These are phyloP conservation scores for Wasmannia auropunctata DNA, from an alignment of 1,140 invertebrate genomes.

Conservation along the genomic window DNA sequence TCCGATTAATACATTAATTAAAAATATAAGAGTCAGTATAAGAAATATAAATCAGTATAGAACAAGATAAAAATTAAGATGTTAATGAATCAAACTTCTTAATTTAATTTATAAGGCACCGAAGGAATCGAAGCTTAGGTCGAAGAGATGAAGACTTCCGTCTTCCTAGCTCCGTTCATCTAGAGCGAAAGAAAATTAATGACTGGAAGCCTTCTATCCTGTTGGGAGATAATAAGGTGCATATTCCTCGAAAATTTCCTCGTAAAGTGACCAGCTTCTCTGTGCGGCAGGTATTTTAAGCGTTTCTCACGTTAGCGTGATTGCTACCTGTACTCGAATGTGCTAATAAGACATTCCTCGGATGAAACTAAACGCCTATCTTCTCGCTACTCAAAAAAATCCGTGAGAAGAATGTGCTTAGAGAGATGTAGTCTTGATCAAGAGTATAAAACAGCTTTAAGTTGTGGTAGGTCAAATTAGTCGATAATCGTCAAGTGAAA, in stretches of 20 bases:
- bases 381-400: not conserved
- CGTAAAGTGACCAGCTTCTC: constrained; percentile 35
- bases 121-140: not conserved
- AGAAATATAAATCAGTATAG: not conserved
- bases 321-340: constrained; percentile 27
- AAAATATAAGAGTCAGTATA: too few species aligned
- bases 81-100: not conserved
- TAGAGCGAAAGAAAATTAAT: constrained; percentile 42
- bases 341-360: constrained; percentile 16
- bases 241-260: constrained; percentile 51
- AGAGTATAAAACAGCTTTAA: too few species aligned
- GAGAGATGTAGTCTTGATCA: not conserved
- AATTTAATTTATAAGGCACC: not conserved
- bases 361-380: not conserved
- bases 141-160: not conserved
- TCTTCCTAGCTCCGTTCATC: constrained; percentile 18
- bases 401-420: not conserved
- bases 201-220: not conserved
- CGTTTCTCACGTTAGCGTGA: constrained; percentile 40
- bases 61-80: not conserved
- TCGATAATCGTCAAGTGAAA: not conserved
- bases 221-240: constrained; percentile 19
- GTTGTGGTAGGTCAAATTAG: not conserved
- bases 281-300: constrained; percentile 14
- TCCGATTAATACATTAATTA: not conserved